phyloP scores from a whole-genome alignment of 2,797 vertebrate species.

The Astyanax mexicanus region DNA sequence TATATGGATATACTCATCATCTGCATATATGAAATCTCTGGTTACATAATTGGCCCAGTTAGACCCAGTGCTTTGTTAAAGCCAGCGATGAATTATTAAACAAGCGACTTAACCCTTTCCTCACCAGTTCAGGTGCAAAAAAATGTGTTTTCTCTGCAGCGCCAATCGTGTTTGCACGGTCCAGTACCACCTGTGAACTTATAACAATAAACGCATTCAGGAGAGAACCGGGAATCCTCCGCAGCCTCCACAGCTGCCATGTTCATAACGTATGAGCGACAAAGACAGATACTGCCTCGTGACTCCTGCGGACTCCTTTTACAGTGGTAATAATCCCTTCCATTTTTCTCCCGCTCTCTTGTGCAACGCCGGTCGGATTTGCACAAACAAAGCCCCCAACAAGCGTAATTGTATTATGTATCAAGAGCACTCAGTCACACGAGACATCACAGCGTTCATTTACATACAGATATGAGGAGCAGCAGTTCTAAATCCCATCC shows the following conservation, averaged over 20 bases:
- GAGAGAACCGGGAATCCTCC: conserved; percentile 3
- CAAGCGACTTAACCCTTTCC: neutral
- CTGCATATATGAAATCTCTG: neutral
- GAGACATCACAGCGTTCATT: conserved; percentile 30
- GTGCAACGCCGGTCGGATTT: conserved; percentile 24
- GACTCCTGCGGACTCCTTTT: conserved; percentile 24
- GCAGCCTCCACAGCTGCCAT: conserved; percentile 14
- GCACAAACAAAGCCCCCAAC: conserved; percentile 40
- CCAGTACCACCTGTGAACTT: neutral
- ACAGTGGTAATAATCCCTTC: conserved; percentile 34
- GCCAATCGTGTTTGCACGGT: conserved; percentile 5
- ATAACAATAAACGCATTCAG: neutral
- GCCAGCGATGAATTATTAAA: neutral
- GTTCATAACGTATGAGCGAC: conserved; percentile 1
- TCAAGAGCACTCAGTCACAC: conserved; percentile 38
- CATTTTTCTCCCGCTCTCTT: conserved; percentile 13
- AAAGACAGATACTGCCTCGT: conserved; percentile 3
- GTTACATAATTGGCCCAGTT: neutral
- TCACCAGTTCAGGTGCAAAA: neutral
- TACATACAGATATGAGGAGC: conserved; percentile 41
- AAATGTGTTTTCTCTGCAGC: neutral
- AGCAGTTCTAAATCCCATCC: conserved; percentile 41
- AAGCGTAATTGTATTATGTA: conserved; percentile 44
- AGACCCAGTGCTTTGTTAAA: neutral
- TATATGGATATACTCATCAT: neutral